phyloP scores from a whole-genome alignment of 2,888 invertebrate genomes.

The Girardia tigrina region DNA sequence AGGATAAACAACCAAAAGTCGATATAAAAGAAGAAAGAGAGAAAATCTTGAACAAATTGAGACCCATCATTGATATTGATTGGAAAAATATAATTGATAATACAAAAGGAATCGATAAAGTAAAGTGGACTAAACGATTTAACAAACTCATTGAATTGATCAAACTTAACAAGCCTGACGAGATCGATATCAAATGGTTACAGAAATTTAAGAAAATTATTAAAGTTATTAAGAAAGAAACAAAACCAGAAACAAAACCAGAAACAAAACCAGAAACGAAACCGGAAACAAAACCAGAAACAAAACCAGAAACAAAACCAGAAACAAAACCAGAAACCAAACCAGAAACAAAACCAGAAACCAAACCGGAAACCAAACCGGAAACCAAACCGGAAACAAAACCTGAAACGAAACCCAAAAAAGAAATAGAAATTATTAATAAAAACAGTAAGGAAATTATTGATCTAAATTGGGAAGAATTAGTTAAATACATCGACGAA shows the following conservation, averaged over 20 bases:
- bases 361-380: too few species aligned
- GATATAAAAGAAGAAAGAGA: not conserved
- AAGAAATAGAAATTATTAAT: too few species aligned
- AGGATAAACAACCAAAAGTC: not conserved
- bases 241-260: too few species aligned
- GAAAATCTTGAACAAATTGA: not conserved
- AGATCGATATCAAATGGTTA: not conserved
- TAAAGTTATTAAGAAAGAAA: too few species aligned
- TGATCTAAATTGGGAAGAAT: not conserved
- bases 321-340: too few species aligned
- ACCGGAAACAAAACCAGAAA: too few species aligned
- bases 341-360: too few species aligned
- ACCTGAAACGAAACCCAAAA: too few species aligned
- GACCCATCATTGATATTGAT: not conserved
- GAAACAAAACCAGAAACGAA: too few species aligned
- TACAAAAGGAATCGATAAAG: not conserved
- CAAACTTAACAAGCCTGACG: not conserved
- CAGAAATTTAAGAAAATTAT: not conserved
- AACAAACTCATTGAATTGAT: not conserved
- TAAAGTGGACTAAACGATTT: not conserved
- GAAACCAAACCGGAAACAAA: too few species aligned
- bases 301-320: too few species aligned
- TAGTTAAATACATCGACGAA: constrained; percentile 1
- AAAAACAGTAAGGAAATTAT: too few species aligned
- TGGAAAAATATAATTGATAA: not conserved